A percentile compares a stretch with the other conserved stretches of the same genome.
Evolutionary conservation across 1,140 invertebrate genomes (phyloP).

Genomic region (Zaprionus vittiger): DNA sequence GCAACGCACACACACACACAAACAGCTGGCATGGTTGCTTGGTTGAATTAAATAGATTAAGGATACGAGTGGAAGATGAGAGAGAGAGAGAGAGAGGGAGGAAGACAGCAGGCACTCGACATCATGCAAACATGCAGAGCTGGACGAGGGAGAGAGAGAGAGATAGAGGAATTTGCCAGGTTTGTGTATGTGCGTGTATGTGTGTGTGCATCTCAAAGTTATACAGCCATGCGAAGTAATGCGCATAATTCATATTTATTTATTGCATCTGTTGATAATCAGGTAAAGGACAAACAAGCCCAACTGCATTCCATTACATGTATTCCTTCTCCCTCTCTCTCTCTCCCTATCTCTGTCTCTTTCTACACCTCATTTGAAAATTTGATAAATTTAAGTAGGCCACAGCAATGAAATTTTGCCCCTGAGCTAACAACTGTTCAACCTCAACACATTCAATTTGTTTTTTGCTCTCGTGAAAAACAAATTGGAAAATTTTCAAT

Average conservation of each 20-base stretch:
- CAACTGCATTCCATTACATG: conserved; percentile 7
- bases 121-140: conserved; percentile 62
- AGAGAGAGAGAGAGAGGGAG: not conserved
- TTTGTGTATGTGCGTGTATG: conserved; percentile 14
- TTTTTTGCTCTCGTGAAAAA: not conserved
- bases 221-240: conserved; percentile 54
- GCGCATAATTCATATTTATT: conserved; percentile 77
- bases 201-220: conserved; percentile 51
- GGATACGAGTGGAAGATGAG: conserved; percentile 43
- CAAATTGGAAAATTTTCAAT: not conserved
- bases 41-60: conserved; percentile 80
- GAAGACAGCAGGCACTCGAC: not conserved
- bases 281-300: conserved; percentile 55
- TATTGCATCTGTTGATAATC: conserved; percentile 61
- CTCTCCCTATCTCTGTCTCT: not conserved
- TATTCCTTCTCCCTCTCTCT: not conserved
- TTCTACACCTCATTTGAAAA: not conserved
- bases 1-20: conserved; percentile 40
- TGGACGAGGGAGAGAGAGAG: conserved; percentile 15
- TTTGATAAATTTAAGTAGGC: not conserved
- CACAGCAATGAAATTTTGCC: not conserved
- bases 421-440: not conserved
- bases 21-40: conserved; percentile 60
- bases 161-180: conserved; percentile 10
- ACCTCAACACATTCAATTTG: not conserved